Evolutionary conservation across 1,140 invertebrate species (phyloP), one percentile per base, ranked within the genome.

Genomic region (Zaprionus kolodkinae): DNA sequence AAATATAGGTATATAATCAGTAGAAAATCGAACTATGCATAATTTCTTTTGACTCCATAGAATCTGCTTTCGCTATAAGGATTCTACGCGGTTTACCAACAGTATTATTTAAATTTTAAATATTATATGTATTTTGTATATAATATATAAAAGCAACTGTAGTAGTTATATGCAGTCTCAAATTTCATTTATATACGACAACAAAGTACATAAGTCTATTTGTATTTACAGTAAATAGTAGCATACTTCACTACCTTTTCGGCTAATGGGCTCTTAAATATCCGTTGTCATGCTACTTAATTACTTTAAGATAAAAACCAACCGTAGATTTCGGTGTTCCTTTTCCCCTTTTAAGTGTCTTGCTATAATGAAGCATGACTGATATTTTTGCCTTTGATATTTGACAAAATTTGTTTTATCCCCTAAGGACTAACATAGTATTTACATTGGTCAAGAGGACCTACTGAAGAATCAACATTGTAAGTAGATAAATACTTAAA

Each of bases 381-480:
- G 45, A 50, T 11, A 21, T 11, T 21, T 50, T 17, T 50, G 45
- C 21, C 45, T 50, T 25, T 50, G 17, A 21, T 25, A 11, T 50
- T 50, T 50, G 45, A 12, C 17, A 21, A 50, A 50, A 50, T 50
- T 17, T 50, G 5, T 7, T 21, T 11, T 50, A 25, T 17, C 15
- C 17, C 10, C 10, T 12, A 21, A 25, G 45, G 10, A 50, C 17
- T 45, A 50, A 50, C 9, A 40, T 30, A 30, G n/a, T 15, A 48
- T 48, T 48, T 48, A 48, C 45, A 50, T 11, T 25, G 17, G 21
- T 25, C 17, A 25, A 50, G 45, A 6, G 27, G 6, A 11, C 30
- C 40, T 62, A 48, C 27, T 35, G 43, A 2, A 40, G 30, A 62
- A 43, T 48, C 60, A 62, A 62, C 27, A 62, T 33, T 50, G 43